These are phyloP conservation scores for Vireo altiloquus DNA, from an alignment of 2,113 vertebrate species.

Conservation along the genomic window DNA sequence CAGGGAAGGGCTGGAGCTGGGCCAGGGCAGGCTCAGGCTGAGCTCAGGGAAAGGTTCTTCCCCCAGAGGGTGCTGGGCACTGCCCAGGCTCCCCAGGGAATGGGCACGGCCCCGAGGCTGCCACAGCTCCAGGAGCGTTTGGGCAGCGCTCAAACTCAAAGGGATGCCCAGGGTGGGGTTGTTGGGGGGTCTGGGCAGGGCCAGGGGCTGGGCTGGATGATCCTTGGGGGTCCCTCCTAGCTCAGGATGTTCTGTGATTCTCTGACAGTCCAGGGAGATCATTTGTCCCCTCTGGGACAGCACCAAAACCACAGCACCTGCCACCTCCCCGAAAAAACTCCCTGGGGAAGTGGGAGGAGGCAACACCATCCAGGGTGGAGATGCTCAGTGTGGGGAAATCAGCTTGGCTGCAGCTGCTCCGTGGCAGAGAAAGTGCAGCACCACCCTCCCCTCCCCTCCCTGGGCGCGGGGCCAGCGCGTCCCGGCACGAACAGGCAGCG, in stretches of 20 bases:
- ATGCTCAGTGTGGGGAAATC: slow-evolving; percentile 26
- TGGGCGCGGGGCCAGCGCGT: fast-evolving
- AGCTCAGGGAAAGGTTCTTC: not conserved
- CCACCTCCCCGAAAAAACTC: fast-evolving
- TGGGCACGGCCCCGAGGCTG: not conserved
- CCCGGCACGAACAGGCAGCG: not conserved
- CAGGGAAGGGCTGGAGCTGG: not conserved
- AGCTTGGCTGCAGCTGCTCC: not conserved
- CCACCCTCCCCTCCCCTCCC: not conserved
- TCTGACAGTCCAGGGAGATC: not conserved
- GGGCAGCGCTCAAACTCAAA: not conserved
- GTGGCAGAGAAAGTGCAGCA: not conserved
- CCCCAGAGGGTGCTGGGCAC: not conserved
- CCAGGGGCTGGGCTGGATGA: fast-evolving
- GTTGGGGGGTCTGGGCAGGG: not conserved
- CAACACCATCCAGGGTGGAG: not conserved
- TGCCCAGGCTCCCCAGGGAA: not conserved
- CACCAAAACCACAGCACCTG: not conserved
- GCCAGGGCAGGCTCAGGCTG: not conserved
- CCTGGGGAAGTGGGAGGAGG: not conserved
- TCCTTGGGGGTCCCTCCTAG: not conserved
- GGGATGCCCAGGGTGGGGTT: not conserved
- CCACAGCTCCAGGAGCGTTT: not conserved
- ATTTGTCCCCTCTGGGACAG: not conserved
- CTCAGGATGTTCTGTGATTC: not conserved